Evolutionary conservation across 2,797 vertebrate species (phyloP), one percentile per base, ranked within the genome.

Genomic region (Phyllotis vaccarum): DNA sequence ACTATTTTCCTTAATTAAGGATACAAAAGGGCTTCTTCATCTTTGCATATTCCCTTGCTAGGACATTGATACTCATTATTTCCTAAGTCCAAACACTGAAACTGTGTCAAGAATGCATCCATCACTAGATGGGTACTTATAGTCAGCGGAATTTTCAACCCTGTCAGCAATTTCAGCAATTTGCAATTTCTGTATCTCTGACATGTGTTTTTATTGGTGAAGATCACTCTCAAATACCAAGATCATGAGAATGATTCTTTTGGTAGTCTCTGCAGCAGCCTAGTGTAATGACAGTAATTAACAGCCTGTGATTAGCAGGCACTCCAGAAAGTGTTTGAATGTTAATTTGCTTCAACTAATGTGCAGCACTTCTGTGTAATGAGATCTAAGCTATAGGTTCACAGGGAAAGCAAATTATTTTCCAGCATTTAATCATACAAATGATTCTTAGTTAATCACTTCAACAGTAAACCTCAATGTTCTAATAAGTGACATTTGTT

Each of bases 61-160:
- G 99, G 99, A 99, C 99, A 99, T 99, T 99, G 99, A 99, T 99
- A 99, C 99, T 99, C 99, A 99, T 99, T 99, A 99, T 99, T 99
- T 99, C 99, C 99, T 99, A 99, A 99, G 99, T 99, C 99, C 99
- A 99, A 99, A 99, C 99, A 99, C 99, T 99, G 99, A 99, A 99
- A 99, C 99, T 99, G 99, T 99, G 99, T 99, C 99, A 99, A 99
- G 99, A 99, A 99, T 98, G 99, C 99, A 99, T 99, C 99, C 99
- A 99, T 99, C 99, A 99, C 98, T 31, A 96, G 98, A 98, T 95
- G 98, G 98, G 98, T 98, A 98, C 98, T 99, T 97, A 96, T 97
- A 99, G 99, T 99, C 99, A 99, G 99, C 99, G 98, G 97, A 99
- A 99, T 98, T 99, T 99, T 99, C 98, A 98, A 98, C 99, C 96